phyloP scores from a whole-genome alignment of 2,113 vertebrate genomes.

The Scopus umbretta region DNA sequence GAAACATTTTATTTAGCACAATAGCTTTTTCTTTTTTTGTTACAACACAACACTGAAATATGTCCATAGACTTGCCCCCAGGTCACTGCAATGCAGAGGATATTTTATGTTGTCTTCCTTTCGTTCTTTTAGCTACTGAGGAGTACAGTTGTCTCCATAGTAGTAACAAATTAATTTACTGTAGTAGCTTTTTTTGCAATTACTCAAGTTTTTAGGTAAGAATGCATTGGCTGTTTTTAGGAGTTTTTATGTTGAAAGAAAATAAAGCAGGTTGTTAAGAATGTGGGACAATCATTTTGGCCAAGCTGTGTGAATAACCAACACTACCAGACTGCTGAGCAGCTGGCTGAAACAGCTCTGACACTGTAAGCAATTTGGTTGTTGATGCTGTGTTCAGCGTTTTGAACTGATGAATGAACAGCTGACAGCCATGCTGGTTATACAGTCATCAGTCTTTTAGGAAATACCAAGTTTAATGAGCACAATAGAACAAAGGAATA shows the following conservation, averaged over 20 bases:
- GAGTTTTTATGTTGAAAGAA: background rate
- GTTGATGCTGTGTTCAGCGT: background rate
- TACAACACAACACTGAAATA: background rate
- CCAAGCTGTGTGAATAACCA: background rate
- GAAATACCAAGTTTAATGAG: background rate
- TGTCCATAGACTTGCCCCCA: background rate
- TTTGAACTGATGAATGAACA: background rate
- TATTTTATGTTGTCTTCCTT: background rate
- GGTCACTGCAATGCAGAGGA: background rate
- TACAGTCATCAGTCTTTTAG: background rate
- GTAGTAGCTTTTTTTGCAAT: background rate
- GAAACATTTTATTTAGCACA: background rate
- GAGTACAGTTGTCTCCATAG: background rate
- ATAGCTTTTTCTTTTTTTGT: background rate
- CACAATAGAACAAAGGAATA: background rate
- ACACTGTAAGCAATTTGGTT: background rate
- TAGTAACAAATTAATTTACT: background rate
- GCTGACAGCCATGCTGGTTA: background rate
- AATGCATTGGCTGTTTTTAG: background rate
- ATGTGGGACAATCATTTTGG: background rate
- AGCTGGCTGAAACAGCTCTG: background rate
- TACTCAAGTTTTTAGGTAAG: background rate
- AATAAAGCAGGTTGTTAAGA: background rate
- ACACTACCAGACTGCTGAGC: background rate
- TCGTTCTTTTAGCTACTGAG: background rate